phyloP scores from a whole-genome alignment of 2,888 invertebrate species.

The Gnatocerus cornutus region DNA sequence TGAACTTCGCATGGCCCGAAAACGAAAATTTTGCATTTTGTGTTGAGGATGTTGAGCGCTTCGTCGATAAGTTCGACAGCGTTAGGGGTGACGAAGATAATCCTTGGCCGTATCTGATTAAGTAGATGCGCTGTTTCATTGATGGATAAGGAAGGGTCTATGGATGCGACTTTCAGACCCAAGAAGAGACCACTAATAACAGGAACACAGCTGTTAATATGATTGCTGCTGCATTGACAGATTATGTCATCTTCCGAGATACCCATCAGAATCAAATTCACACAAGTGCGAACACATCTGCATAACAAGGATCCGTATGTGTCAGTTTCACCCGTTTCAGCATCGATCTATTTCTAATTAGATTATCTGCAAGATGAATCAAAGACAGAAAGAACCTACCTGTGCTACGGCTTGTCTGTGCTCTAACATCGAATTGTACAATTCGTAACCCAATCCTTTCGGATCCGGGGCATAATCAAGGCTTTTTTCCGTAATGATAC shows the following conservation, averaged over 20 bases:
- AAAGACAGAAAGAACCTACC: conserved; percentile 16
- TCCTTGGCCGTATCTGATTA: conserved; percentile 59
- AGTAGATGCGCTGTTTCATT: conserved; percentile 59
- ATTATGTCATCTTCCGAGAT: conserved; percentile 70
- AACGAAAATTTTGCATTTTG: conserved; percentile 60
- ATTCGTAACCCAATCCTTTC: conserved; percentile 32
- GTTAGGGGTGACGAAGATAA: conserved; percentile 61
- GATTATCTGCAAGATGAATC: conserved; percentile 63
- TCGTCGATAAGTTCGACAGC: conserved; percentile 56
- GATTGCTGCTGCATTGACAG: conserved; percentile 71
- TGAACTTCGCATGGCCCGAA: conserved; percentile 56
- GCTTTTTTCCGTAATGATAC: conserved; percentile 16
- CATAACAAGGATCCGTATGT: conserved; percentile 68
- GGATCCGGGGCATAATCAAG: conserved; percentile 30
- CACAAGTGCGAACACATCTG: conserved; percentile 70
- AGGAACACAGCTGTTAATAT: conserved; percentile 70
- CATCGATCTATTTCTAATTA: conserved; percentile 37
- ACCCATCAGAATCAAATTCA: conserved; percentile 67
- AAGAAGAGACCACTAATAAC: conserved; percentile 71
- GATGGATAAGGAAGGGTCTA: conserved; percentile 61
- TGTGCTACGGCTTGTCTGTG: conserved; percentile 28
- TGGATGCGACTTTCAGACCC: conserved; percentile 64
- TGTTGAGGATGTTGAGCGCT: conserved; percentile 54
- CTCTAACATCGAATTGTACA: conserved; percentile 18
- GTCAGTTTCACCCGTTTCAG: conserved; percentile 65